These are phyloP conservation scores for Linepithema humile DNA, from an alignment of 1,140 invertebrate genomes.

Conservation along the genomic window DNA sequence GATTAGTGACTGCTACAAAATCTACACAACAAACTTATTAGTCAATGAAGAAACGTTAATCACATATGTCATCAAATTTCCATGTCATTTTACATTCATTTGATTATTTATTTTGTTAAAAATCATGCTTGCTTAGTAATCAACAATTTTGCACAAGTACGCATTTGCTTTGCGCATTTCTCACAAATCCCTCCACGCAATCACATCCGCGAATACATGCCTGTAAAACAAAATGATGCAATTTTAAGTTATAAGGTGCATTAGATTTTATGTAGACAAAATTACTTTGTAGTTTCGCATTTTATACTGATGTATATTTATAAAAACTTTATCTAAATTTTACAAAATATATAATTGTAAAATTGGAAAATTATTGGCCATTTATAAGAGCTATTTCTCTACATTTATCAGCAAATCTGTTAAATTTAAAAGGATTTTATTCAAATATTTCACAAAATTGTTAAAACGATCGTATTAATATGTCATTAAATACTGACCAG, in stretches of 20 bases:
- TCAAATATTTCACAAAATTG: background rate
- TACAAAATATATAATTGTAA: background rate
- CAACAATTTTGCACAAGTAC: slow-evolving; percentile 25
- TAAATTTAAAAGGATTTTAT: background rate
- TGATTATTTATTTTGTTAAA: background rate
- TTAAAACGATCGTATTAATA: background rate
- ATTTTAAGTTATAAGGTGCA: background rate
- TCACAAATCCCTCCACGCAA: slow-evolving; percentile 22
- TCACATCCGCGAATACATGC: slow-evolving; percentile 43
- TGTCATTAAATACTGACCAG: slow-evolving; percentile 41
- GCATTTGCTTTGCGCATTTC: background rate
- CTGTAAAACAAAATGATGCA: slow-evolving; percentile 42
- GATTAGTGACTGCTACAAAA: background rate
- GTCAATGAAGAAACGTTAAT: background rate
- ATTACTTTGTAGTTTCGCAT: background rate
- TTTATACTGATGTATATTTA: background rate
- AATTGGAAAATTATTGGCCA: background rate
- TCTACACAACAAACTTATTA: background rate
- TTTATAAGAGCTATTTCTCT: background rate
- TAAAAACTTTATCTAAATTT: background rate
- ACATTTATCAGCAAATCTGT: too few relatives aligned
- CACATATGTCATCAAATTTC: background rate
- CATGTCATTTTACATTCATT: background rate
- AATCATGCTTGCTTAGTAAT: background rate
- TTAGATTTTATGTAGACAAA: background rate